phyloP scores from a whole-genome alignment of 2,113 vertebrate species.

The Cephalopholis sonnerati region DNA sequence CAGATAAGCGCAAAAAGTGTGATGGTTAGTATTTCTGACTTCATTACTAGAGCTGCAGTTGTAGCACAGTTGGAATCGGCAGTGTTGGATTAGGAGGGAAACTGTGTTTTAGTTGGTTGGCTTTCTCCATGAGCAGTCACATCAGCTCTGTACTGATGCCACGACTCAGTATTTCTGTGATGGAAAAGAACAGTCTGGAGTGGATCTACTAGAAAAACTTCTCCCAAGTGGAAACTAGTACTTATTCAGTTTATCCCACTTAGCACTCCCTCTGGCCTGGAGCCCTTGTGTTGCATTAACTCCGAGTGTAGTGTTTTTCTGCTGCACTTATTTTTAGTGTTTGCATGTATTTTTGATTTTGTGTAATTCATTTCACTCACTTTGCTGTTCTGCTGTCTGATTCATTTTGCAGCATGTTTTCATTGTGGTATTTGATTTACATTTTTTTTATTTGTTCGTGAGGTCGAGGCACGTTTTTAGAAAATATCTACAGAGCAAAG shows the following conservation, averaged over 20 bases:
- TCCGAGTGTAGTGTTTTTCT: background rate
- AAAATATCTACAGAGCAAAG: background rate
- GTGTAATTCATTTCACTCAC: background rate
- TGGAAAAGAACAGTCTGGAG: conserved; percentile 35
- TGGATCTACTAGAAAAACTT: conserved; percentile 37
- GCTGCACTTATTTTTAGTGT: background rate
- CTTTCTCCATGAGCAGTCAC: conserved; percentile 1
- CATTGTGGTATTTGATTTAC: background rate
- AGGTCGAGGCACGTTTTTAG: background rate
- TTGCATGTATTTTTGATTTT: background rate
- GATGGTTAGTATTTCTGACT: background rate
- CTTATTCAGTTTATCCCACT: conserved; percentile 49
- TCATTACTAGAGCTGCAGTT: background rate
- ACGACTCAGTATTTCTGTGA: conserved; percentile 32
- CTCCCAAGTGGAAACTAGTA: conserved; percentile 39
- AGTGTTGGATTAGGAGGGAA: background rate
- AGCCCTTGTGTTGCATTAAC: background rate
- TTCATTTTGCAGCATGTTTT: background rate
- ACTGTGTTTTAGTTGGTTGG: conserved; percentile 8
- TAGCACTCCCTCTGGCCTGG: conserved; percentile 23
- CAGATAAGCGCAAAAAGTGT: background rate
- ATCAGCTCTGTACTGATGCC: conserved; percentile 16
- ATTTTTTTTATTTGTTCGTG: background rate
- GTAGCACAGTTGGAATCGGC: background rate
- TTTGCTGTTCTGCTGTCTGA: background rate